phyloP scores from a whole-genome alignment of 2,888 invertebrate genomes.

The Alcis repandata region DNA sequence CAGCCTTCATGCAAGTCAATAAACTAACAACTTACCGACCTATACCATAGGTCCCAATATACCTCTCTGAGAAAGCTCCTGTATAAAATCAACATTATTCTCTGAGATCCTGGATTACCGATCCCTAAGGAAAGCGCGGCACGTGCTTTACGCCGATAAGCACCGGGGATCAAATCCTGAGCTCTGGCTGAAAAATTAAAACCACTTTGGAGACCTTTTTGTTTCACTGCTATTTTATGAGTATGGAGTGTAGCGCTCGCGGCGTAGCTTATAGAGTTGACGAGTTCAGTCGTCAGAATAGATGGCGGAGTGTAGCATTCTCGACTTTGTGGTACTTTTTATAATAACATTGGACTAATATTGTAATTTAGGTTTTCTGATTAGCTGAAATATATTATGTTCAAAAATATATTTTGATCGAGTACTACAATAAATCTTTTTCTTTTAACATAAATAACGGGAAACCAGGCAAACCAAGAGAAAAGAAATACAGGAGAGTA shows the following conservation, averaged over 20 bases:
- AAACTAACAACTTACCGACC: slow-evolving; percentile 10
- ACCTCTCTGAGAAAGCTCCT: slow-evolving; percentile 36
- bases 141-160: slow-evolving; percentile 57
- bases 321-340: too few relatives aligned
- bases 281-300: too few relatives aligned
- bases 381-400: too few relatives aligned
- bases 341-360: too few relatives aligned
- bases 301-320: too few relatives aligned
- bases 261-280: neutral
- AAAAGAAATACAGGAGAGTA: too few relatives aligned
- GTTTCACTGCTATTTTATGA: slow-evolving; percentile 17
- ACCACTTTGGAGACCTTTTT: slow-evolving; percentile 42
- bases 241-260: neutral
- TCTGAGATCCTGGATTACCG: slow-evolving; percentile 56
- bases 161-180: slow-evolving; percentile 55
- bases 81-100: slow-evolving; percentile 53
- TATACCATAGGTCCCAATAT: slow-evolving; percentile 15
- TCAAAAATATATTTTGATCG: too few relatives aligned
- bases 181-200: slow-evolving; percentile 62
- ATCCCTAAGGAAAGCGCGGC: slow-evolving; percentile 50
- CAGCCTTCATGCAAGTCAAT: slow-evolving; percentile 12
- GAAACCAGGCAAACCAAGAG: too few relatives aligned
- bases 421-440: too few relatives aligned
- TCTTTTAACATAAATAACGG: too few relatives aligned
- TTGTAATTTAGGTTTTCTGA: too few relatives aligned